phyloP scores from a whole-genome alignment of 2,797 vertebrate species.

The Pygocentrus nattereri region DNA sequence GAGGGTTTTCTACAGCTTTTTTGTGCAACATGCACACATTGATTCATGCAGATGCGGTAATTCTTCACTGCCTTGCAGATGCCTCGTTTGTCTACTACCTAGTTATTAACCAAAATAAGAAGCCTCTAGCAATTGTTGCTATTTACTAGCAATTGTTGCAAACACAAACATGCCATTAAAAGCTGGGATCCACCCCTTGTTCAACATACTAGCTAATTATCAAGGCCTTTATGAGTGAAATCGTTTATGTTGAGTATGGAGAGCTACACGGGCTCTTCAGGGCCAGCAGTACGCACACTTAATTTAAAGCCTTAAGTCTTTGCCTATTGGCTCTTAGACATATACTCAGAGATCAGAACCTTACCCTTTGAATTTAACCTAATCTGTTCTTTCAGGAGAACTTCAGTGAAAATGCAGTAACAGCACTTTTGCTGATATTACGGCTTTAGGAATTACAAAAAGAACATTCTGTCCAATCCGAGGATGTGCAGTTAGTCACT shows the following conservation, averaged over 20 bases:
- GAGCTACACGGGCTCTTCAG: neutral
- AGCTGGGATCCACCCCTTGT: neutral
- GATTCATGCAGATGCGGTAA: constrained; percentile 5
- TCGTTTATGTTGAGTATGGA: neutral
- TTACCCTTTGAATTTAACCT: constrained; percentile 5
- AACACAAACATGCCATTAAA: neutral
- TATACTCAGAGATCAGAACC: neutral
- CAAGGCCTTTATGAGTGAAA: neutral
- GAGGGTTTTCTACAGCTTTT: neutral
- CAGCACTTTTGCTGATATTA: neutral
- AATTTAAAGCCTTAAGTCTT: neutral
- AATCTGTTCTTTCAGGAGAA: neutral
- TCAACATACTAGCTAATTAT: neutral
- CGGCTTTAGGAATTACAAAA: constrained; percentile 3
- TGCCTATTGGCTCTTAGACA: neutral
- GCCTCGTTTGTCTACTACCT: neutral
- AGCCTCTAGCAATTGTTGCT: neutral
- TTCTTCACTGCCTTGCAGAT: constrained; percentile 12
- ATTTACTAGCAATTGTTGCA: neutral
- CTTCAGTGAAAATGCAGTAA: neutral
- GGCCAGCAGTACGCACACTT: neutral
- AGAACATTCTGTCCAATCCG: neutral
- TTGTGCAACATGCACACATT: neutral
- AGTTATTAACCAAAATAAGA: neutral
- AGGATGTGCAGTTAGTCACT: neutral